phyloP scores from a whole-genome alignment of 2,797 vertebrate species.

The Aplochiton taeniatus region DNA sequence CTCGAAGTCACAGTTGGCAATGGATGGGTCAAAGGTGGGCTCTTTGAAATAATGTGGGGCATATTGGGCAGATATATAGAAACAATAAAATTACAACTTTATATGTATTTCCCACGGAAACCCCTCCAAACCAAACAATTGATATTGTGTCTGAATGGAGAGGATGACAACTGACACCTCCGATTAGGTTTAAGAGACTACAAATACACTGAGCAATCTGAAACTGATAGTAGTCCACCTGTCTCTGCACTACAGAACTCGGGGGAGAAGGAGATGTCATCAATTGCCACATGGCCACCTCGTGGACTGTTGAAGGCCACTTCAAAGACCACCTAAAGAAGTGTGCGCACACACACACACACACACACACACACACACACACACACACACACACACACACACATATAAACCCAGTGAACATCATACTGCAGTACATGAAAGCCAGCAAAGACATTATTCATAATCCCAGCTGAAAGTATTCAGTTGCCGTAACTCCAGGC shows the following conservation, averaged over 20 bases:
- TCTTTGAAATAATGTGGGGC: slow-evolving; percentile 62
- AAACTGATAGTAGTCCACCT: slow-evolving; percentile 66
- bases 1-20: slow-evolving; percentile 90
- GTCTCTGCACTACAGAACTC: slow-evolving; percentile 86
- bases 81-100: no score
- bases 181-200: no score
- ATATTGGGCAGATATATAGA: no score
- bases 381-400: background rate
- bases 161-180: no score
- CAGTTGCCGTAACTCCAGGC: no score
- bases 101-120: no score
- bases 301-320: slow-evolving; percentile 89
- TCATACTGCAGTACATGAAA: no score
- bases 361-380: background rate
- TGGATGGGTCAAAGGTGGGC: slow-evolving; percentile 77
- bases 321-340: slow-evolving; percentile 89
- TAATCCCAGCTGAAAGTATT: no score
- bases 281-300: slow-evolving; percentile 86
- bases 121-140: no score
- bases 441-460: no score
- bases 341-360: background rate
- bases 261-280: slow-evolving; percentile 91
- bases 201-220: no score
- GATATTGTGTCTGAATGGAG: no score
- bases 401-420: slow-evolving; percentile 4